Conservation (phyloP, 2,113 vertebrate genomes). For the Callocephalon fimbriatum region DNA sequence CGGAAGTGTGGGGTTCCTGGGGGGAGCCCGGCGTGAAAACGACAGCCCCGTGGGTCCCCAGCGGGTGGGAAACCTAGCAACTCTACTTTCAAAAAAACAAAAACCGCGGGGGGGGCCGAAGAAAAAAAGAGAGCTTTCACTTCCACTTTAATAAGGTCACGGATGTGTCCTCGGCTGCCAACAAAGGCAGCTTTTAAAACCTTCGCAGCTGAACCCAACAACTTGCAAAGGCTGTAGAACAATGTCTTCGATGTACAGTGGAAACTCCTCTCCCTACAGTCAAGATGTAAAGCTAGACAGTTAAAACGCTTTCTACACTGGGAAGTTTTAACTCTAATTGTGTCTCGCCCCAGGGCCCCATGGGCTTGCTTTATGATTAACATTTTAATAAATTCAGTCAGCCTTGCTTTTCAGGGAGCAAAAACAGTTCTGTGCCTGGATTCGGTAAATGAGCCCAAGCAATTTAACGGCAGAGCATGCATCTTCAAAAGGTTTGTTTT, state of each 20-base stretch:
- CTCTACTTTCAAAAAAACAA: too few relatives aligned
- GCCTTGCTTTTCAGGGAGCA: slow-evolving; percentile 31
- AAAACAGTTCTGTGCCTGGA: slow-evolving; percentile 15
- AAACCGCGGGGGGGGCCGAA: too few relatives aligned
- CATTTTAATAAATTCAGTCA: slow-evolving; percentile 41
- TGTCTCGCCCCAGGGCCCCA: background rate
- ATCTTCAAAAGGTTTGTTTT: slow-evolving; percentile 7
- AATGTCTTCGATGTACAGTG: slow-evolving; percentile 64
- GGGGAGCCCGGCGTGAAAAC: too few relatives aligned
- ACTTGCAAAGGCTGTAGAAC: slow-evolving; percentile 65
- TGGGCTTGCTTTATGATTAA: slow-evolving; percentile 17
- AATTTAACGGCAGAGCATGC: background rate
- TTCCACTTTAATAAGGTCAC: slow-evolving; percentile 77
- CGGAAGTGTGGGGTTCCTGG: too few relatives aligned
- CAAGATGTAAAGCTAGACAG: slow-evolving; percentile 52
- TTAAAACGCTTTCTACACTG: slow-evolving; percentile 36
- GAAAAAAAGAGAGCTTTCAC: slow-evolving; percentile 67
- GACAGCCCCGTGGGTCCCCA: too few relatives aligned
- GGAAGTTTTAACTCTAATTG: slow-evolving; percentile 64
- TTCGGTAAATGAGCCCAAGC: slow-evolving; percentile 28
- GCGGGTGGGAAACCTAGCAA: too few relatives aligned
- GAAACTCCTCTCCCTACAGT: slow-evolving; percentile 50
- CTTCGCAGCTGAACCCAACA: slow-evolving; percentile 72
- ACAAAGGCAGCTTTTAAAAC: slow-evolving; percentile 82
- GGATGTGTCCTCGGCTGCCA: slow-evolving; percentile 72